These are phyloP conservation scores for Thermophis baileyi DNA, from an alignment of 2,113 vertebrate genomes.

Conservation along the genomic window DNA sequence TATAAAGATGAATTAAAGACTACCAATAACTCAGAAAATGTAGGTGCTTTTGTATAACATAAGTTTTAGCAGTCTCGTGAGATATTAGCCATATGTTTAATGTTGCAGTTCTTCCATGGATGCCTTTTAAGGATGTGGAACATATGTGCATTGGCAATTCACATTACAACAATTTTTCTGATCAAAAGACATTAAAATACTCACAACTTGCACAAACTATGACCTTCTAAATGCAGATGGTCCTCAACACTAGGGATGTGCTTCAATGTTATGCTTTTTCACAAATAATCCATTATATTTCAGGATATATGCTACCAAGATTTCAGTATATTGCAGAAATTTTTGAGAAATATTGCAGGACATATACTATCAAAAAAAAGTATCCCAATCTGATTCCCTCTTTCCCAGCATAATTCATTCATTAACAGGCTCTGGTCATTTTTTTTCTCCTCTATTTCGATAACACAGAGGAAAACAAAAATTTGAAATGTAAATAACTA, in stretches of 20 bases:
- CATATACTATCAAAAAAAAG: not conserved
- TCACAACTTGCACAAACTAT: not conserved
- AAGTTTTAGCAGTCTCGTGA: not conserved
- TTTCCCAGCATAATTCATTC: not conserved
- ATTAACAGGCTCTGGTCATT: not conserved
- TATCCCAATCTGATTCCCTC: not conserved
- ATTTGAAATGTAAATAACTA: not conserved
- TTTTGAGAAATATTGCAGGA: not conserved
- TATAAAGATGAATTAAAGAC: not conserved
- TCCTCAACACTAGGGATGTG: not conserved
- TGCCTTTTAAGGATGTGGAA: not conserved
- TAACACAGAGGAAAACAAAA: not conserved
- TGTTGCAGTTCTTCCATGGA: not conserved
- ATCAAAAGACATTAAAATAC: not conserved
- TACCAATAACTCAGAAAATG: not conserved
- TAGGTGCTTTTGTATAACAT: not conserved
- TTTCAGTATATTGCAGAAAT: not conserved
- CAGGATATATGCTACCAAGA: not conserved
- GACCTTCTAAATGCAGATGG: not conserved
- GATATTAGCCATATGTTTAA: not conserved
- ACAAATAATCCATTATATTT: not conserved
- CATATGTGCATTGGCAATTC: not conserved
- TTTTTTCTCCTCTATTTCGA: not conserved
- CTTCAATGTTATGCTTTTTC: not conserved
- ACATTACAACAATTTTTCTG: not conserved